A percentile compares a stretch with the other conserved stretches of the same genome.
These are phyloP conservation scores for Tipula unca DNA, from an alignment of 2,888 invertebrate species.

Conservation along the genomic window DNA sequence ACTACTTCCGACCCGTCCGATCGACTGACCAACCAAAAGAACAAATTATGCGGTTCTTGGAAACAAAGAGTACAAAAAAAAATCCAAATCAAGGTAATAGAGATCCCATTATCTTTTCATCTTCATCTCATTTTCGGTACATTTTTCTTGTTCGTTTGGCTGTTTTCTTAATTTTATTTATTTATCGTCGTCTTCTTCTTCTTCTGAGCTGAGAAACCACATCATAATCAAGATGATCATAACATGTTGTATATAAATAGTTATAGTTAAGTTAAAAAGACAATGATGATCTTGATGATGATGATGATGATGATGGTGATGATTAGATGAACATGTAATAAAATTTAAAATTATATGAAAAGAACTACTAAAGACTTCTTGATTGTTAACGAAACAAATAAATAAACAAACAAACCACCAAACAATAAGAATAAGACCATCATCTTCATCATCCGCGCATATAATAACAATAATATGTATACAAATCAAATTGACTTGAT, in stretches of 20 bases:
- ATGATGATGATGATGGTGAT: not conserved
- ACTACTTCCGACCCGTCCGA: not conserved
- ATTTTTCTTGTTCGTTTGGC: not conserved
- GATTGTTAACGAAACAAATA: not conserved
- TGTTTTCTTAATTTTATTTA: not conserved
- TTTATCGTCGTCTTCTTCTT: not conserved
- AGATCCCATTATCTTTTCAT: not conserved
- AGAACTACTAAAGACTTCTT: not conserved
- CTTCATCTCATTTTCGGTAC: not conserved
- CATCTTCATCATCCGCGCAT: conserved; percentile 14
- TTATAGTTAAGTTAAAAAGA: not conserved
- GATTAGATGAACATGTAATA: conserved; percentile 14
- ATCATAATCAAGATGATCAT: not conserved
- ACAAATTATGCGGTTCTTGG: not conserved
- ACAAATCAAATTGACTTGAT: not conserved
- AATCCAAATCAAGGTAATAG: not conserved
- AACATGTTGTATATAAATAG: not conserved
- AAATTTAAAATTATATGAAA: not conserved
- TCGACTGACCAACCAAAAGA: too few relatives aligned
- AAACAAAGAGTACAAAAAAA: not conserved
- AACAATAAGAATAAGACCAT: conserved; percentile 8
- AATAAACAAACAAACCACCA: not conserved
- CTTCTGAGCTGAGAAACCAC: not conserved
- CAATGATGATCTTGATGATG: not conserved
- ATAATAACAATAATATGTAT: not conserved